Base-by-base conservation (phyloP, 2,797 vertebrate genomes). In the Eospalax fontanierii region DNA sequence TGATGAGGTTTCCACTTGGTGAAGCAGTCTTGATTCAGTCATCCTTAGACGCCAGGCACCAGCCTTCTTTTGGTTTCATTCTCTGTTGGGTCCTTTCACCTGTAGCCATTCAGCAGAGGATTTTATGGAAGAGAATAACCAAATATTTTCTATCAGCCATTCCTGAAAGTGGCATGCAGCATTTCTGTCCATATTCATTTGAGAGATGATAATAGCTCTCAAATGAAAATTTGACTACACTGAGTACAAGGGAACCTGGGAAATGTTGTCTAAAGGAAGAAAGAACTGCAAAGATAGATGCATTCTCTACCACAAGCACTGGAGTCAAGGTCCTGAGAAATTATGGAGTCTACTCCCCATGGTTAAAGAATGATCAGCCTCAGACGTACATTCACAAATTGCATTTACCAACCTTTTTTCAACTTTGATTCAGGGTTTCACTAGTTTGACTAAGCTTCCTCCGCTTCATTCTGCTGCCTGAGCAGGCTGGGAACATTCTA, bases 301-400 rank as follows among this genome's bases (percentile, higher is more conserved):
- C 15, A 11, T 16, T 92, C 68, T 92, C 65, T 46, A 16, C 18
- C 14, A 30, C 26, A 61, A 43, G 46, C 26, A 38, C 26, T 54
- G 78, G 71, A 74, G 28, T 68, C 54, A 74, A 57, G 40, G 54
- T 54, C 65, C 43, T 35, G 28, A 63, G 73, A 66, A 91, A 59
- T 59, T 46, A 54, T 35, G 30, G 26, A 57, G 82, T 40, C 28
- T 6, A 43, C 70, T 80, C 33, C 22, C 18, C 38, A 19, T 28
- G 87, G 54, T 63, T 70, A 40, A 80, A 83, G 8, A 71, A 33
- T 26, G 26, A 82, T 75, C 24, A 61, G 14, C 11, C n/a, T 30
- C 38, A 73, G 54, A 94, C 93, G 57, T 59, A 80, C 61, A 92
- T 79, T 4, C 86, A 78, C 46, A n/a, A 65, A 43, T 61, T 70